Conservation (phyloP, 1,140 invertebrate genomes). For the Polypedilum vanderplanki region DNA sequence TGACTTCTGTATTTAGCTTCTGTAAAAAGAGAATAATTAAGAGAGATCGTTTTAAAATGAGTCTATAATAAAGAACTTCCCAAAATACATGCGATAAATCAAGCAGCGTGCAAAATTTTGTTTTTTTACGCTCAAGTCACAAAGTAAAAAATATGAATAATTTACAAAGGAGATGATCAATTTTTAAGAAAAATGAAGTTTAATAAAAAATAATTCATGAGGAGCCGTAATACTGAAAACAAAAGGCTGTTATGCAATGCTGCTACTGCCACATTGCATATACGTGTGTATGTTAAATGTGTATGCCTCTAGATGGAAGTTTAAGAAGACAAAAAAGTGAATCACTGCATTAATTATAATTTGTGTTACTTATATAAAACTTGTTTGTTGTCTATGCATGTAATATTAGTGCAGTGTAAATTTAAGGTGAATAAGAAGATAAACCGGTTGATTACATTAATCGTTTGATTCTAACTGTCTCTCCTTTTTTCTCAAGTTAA, state of each 20-base stretch:
- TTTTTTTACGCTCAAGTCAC: neutral
- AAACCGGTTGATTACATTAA: no score
- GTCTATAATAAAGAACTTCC: neutral
- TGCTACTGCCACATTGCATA: neutral
- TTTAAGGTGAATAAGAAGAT: no score
- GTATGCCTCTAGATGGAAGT: neutral
- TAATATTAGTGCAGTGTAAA: no score
- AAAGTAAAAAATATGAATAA: neutral
- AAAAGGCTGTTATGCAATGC: neutral
- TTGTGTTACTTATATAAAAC: no score
- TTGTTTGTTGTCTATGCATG: no score
- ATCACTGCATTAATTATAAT: no score
- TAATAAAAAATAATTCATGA: neutral
- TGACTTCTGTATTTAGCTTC: no score
- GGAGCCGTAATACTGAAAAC: neutral
- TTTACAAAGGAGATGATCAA: neutral
- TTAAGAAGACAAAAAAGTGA: neutral
- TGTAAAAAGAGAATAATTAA: no score
- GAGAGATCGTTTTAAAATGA: slow-evolving; percentile 1
- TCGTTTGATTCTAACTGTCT: no score
- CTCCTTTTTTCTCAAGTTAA: no score
- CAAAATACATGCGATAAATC: slow-evolving; percentile 3
- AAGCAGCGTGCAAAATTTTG: slow-evolving; percentile 3
- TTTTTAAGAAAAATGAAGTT: neutral
- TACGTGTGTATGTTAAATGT: neutral